Base-by-base conservation (phyloP, 2,113 vertebrate genomes). In the Lampris megalopsis region DNA sequence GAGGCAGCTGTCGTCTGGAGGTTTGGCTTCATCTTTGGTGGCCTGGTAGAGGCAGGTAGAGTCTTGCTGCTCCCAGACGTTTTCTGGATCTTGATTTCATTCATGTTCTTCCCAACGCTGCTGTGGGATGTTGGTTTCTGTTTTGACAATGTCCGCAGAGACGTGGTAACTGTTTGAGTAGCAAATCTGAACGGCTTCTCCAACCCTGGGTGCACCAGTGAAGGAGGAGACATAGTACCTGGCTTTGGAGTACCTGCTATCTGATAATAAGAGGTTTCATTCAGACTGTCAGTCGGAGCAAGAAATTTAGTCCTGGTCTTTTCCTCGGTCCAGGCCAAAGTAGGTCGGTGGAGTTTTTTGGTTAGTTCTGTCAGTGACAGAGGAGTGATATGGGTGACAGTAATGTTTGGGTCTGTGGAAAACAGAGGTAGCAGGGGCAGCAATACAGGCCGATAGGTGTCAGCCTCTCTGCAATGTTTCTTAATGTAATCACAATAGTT, bases 401-500 rank as follows among this genome's bases (percentile, higher is more conserved):
- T 90, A 86, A 93, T 73, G 47, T 94, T 92, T 63, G 91, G 82
- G 54, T 95, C 89, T 63, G 86, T 88, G 54, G 95, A 88, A 75
- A 96, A 78, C 47, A 91, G 84, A 43, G 95, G 96, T 65, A 96
- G 81, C 66, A 97, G 89, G 0, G 95, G 92, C 6, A 93, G 93
- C 73, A 96, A 83, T 59, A 89, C 91, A 1, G 96, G 94, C 94
- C 95, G 92, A 88, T 95, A 95, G 0, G 89, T 93, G 63, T 96
- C 96, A 3, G 95, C 95, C 84, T 96, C 97, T 90, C 96, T 95
- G 91, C 98, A 99, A 64, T 96, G 97, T 91, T 96, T 96, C 86
- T 96, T 98, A 91, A 99, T 96, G 93, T 96, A 96, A 92, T 96
- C 94, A 92, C 98, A 99, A 95, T 98, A 99, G 94, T 98, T 95